Evolutionary conservation across 2,888 invertebrate genomes (phyloP).

Genomic region (Phalera bucephala): DNA sequence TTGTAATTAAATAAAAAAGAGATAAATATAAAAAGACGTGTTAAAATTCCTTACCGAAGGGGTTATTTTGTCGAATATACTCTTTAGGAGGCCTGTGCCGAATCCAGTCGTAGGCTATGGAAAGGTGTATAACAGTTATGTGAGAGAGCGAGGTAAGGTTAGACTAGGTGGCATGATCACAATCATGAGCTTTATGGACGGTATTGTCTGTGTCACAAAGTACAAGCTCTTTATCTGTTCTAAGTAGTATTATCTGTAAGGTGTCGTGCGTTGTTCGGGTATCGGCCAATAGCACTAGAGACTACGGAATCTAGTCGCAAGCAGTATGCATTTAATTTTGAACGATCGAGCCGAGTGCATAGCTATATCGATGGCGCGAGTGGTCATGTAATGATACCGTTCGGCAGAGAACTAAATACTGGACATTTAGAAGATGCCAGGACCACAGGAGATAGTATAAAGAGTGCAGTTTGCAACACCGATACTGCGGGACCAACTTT

Average conservation of each 20-base stretch:
- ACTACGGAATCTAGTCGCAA: constrained; percentile 81
- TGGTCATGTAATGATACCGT: constrained; percentile 68
- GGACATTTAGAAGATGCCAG: constrained; percentile 75
- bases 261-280: constrained; percentile 79
- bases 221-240: constrained; percentile 81
- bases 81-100: constrained; percentile 84
- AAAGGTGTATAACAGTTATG: constrained; percentile 83
- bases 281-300: constrained; percentile 81
- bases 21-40: constrained; percentile 73
- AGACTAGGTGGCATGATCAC: constrained; percentile 71
- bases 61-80: constrained; percentile 85
- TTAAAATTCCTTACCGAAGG: constrained; percentile 84
- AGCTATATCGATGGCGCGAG: constrained; percentile 76
- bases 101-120: constrained; percentile 83
- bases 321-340: constrained; percentile 80
- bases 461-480: constrained; percentile 84
- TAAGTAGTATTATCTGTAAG: constrained; percentile 65
- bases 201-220: constrained; percentile 81
- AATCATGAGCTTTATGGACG: constrained; percentile 66
- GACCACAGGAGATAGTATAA: constrained; percentile 80
- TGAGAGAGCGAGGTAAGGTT: constrained; percentile 78
- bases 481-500: constrained; percentile 65
- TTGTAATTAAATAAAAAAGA: constrained; percentile 60
- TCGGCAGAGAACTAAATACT: constrained; percentile 69
- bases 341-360: constrained; percentile 79